Conservation (phyloP, 2,113 vertebrate genomes). For the Columbina picui region DNA sequence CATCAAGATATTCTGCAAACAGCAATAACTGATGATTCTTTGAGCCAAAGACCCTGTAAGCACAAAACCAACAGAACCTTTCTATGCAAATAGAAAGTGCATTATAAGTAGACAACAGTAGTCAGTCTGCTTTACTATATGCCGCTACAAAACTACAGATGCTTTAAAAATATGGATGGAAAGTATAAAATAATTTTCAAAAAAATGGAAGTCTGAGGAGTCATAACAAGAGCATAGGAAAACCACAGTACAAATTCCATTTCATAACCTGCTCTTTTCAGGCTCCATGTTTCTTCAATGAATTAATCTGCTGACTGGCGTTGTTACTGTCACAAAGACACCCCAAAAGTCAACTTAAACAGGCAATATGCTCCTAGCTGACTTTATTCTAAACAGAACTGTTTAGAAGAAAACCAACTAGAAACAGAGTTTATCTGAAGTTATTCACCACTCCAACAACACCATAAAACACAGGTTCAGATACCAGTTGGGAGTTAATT, state of each 20-base stretch:
- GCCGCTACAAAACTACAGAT: background rate
- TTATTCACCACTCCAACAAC: no score
- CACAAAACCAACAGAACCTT: background rate
- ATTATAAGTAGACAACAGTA: background rate
- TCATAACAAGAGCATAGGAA: background rate
- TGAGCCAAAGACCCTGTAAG: background rate
- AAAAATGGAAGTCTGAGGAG: background rate
- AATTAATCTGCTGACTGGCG: background rate
- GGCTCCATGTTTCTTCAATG: background rate
- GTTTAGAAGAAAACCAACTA: no score
- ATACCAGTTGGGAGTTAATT: no score
- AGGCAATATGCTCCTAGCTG: no score
- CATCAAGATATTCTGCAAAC: background rate
- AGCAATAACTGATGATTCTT: background rate
- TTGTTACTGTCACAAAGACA: background rate
- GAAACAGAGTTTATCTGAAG: no score
- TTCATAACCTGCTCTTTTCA: background rate
- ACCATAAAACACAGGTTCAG: no score
- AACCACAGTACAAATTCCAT: background rate
- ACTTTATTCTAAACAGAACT: no score
- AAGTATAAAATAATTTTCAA: background rate
- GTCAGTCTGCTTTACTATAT: background rate
- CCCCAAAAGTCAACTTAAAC: no score
- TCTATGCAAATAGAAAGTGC: background rate
- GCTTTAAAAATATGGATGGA: background rate